Conservation (phyloP, 2,113 vertebrate species). For the Oxygymnocypris stewartii region DNA sequence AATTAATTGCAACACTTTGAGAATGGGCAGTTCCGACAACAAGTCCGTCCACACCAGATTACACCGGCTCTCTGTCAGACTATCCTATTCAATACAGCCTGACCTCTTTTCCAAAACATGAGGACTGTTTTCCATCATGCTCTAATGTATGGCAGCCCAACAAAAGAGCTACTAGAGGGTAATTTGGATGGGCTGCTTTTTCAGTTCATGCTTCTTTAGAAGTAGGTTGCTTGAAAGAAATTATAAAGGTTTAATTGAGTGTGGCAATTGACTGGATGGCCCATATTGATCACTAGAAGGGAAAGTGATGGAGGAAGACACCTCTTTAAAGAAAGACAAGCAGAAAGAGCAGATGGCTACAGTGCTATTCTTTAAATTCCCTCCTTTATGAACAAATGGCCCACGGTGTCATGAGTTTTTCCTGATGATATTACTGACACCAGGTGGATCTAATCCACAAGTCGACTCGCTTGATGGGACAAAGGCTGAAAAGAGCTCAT, state of each 20-base stretch:
- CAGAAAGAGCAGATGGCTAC: constrained; percentile 87
- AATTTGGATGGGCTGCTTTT: constrained; percentile 79
- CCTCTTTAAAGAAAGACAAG: not conserved
- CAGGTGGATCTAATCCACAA: constrained; percentile 69
- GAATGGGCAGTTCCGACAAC: constrained; percentile 84
- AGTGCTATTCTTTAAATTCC: constrained; percentile 75
- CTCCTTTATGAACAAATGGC: constrained; percentile 87
- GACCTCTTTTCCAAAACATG: constrained; percentile 79
- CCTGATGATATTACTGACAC: constrained; percentile 79
- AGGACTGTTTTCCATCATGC: constrained; percentile 81
- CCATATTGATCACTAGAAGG: constrained; percentile 76
- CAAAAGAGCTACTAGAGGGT: constrained; percentile 81
- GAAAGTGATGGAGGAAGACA: constrained; percentile 24
- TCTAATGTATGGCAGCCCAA: constrained; percentile 73
- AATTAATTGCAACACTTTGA: constrained; percentile 90
- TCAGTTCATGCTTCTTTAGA: constrained; percentile 66
- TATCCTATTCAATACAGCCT: constrained; percentile 80
- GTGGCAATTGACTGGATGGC: constrained; percentile 87
- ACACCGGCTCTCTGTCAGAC: constrained; percentile 80
- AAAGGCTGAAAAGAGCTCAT: not conserved
- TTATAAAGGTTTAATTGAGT: constrained; percentile 92
- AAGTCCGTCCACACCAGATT: constrained; percentile 74
- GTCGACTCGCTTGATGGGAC: constrained; percentile 69
- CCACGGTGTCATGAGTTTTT: constrained; percentile 84
- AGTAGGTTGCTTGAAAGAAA: constrained; percentile 79